A percentile compares a stretch with the other conserved stretches of the same genome.
Evolutionary conservation across 2,888 invertebrate species (phyloP).

Genomic region (Cremastinae sp.): DNA sequence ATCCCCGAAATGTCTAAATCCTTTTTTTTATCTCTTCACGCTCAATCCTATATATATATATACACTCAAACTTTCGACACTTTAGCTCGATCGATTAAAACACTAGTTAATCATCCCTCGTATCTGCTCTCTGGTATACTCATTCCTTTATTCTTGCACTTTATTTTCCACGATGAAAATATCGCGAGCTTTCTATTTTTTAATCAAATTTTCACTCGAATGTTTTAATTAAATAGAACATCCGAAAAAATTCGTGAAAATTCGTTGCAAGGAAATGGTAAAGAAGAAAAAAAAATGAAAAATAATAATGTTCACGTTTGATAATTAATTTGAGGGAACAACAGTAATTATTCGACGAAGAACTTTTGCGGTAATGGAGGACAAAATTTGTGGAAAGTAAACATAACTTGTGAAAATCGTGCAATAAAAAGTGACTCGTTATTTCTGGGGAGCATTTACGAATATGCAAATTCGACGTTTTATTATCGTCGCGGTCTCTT

Average conservation of each 20-base stretch:
- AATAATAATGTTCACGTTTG: no score
- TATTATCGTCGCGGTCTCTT: slow-evolving; percentile 72
- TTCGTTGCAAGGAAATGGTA: no score
- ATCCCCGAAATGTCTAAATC: background rate
- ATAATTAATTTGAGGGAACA: no score
- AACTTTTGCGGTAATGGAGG: slow-evolving; percentile 1
- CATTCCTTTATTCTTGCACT: no score
- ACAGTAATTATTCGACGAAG: background rate
- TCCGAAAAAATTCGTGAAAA: no score
- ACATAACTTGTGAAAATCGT: background rate
- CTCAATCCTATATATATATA: slow-evolving; percentile 1
- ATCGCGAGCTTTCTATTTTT: no score
- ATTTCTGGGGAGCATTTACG: slow-evolving; percentile 62
- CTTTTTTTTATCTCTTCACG: slow-evolving; percentile 13
- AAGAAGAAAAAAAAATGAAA: no score
- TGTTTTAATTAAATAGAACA: no score
- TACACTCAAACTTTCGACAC: background rate
- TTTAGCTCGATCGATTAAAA: slow-evolving; percentile 10
- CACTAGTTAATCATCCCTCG: background rate
- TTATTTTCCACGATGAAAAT: no score
- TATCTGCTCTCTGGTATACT: no score
- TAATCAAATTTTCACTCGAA: no score
- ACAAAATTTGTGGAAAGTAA: no score
- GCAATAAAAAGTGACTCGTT: slow-evolving; percentile 17
- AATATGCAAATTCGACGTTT: slow-evolving; percentile 78